Percentiles rank a stretch among this genome's conserved stretches.
These are phyloP conservation scores for Pitta sordida DNA, from an alignment of 2,113 vertebrate species.

Conservation along the genomic window DNA sequence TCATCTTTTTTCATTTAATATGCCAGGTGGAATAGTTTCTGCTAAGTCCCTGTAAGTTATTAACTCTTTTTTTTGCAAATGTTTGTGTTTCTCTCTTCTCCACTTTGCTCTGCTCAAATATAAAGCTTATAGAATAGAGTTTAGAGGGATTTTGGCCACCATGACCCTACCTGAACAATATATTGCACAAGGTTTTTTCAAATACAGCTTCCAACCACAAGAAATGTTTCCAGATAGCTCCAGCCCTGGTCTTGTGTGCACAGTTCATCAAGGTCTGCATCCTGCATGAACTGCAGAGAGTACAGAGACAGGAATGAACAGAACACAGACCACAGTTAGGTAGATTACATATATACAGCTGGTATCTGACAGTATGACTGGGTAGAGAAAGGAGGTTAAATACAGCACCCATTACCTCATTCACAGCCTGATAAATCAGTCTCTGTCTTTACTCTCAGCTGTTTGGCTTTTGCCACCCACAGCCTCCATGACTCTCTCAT, in stretches of 20 bases:
- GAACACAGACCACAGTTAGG: neutral
- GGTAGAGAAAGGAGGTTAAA: neutral
- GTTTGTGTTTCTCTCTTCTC: neutral
- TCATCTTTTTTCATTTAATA: neutral
- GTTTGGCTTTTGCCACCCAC: constrained; percentile 2
- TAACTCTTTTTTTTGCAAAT: neutral
- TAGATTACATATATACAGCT: neutral
- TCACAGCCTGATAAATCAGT: neutral
- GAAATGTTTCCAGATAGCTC: neutral
- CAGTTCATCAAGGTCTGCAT: neutral
- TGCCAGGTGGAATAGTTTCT: neutral
- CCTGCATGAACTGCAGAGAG: accelerated
- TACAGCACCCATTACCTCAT: neutral
- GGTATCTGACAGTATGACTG: neutral
- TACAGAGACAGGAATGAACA: neutral
- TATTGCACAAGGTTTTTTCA: neutral
- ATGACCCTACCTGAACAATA: neutral
- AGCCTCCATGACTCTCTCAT: neutral
- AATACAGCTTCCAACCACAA: neutral
- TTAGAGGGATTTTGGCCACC: neutral
- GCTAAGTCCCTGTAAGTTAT: neutral
- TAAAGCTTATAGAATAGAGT: neutral
- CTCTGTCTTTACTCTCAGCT: neutral
- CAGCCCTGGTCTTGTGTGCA: neutral
- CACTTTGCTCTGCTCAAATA: neutral